These are phyloP conservation scores for Chymomyza fuscimana DNA, from an alignment of 2,888 invertebrate species.

Conservation along the genomic window DNA sequence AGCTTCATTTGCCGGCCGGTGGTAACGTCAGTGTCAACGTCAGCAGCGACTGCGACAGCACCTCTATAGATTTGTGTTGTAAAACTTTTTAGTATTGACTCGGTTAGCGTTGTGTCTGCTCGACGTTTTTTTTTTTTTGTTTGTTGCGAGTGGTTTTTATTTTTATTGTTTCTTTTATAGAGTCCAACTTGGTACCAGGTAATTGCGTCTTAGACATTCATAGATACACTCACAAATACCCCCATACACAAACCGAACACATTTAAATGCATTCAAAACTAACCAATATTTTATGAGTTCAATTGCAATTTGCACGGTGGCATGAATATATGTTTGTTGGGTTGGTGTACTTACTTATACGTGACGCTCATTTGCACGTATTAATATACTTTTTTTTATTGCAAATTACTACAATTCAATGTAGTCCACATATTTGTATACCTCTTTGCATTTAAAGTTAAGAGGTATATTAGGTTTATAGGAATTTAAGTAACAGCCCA, in stretches of 20 bases:
- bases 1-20: background rate
- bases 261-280: background rate
- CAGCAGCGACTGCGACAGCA: constrained; percentile 19
- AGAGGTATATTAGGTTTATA: no score
- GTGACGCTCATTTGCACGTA: no score
- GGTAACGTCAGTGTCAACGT: constrained; percentile 33
- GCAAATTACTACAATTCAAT: no score
- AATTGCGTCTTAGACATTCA: background rate
- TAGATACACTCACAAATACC: background rate
- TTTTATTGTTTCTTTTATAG: constrained; percentile 12
- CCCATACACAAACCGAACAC: background rate
- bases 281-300: background rate
- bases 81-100: constrained; percentile 51
- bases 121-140: constrained; percentile 23
- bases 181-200: background rate
- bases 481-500: no score
- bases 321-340: background rate
- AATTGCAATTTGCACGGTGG: background rate
- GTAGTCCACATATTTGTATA: no score
- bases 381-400: no score
- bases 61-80: background rate
- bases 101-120: constrained; percentile 52
- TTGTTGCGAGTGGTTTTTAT: constrained; percentile 16
- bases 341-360: background rate
- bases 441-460: no score